phyloP scores from a whole-genome alignment of 2,113 vertebrate genomes.

The Donacobius atricapilla region DNA sequence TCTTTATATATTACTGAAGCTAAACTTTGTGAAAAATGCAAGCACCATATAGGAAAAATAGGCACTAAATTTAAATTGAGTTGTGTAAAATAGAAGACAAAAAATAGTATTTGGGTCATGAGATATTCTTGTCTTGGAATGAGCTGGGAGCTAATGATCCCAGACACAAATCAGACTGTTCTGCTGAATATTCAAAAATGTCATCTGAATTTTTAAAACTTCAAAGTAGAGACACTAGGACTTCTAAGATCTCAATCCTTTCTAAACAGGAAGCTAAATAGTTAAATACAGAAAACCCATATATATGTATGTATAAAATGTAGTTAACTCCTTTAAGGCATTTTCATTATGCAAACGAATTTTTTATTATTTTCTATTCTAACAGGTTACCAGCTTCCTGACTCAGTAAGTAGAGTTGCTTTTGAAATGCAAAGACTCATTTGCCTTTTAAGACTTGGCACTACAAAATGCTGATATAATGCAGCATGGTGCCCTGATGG shows the following conservation, averaged over 20 bases:
- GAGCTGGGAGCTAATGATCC: not conserved
- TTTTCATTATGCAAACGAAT: not conserved
- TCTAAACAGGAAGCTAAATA: not conserved
- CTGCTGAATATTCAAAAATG: not conserved
- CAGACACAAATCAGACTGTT: not conserved
- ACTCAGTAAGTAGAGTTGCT: not conserved
- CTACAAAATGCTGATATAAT: not conserved
- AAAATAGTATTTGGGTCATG: not conserved
- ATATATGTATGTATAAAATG: not conserved
- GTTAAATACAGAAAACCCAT: not conserved
- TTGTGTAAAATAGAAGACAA: not conserved
- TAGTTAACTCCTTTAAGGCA: not conserved
- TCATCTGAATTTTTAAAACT: not conserved
- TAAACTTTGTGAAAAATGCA: not conserved
- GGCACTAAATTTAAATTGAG: not conserved
- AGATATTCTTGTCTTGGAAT: not conserved
- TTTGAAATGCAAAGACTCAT: not conserved
- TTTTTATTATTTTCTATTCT: not conserved
- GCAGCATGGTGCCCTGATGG: not conserved
- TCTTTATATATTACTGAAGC: not conserved
- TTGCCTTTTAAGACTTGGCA: not conserved
- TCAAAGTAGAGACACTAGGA: not conserved
- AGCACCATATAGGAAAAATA: not conserved
- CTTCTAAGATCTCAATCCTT: not conserved
- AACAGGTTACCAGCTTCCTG: not conserved